Evolutionary conservation across 2,797 vertebrate species (phyloP), one percentile per base, ranked within the genome.

Genomic region (Oreochromis mossambicus): DNA sequence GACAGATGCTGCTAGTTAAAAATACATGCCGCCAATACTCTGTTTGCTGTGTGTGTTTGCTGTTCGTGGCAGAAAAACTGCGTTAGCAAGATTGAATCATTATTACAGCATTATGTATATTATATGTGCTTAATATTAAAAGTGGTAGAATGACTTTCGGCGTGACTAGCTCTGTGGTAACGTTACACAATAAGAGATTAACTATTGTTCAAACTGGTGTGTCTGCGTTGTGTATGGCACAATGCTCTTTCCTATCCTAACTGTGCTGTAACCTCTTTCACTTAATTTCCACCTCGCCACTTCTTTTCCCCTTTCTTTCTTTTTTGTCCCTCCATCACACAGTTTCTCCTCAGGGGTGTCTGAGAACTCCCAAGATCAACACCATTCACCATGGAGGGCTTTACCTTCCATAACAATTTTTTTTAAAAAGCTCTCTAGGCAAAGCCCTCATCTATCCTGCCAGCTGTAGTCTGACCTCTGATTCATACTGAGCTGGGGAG

Each of bases 391-490:
- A 77, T 11, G 14, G 19, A 86, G 73, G 77, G 83, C 87, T 87
- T 90, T 77, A 79, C 61, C 66, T 88, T 87, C 80, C 19, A 36
- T 77, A 81, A 80, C 81, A 55, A 55, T 75, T 89, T 87, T 66
- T 58, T 63, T 63, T 3, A 3, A 83, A 90, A 63, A 70, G 32
- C 88, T 91, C 61, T 85, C 29, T 7, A 54, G 77, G 82, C 77
- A 81, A 81, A 82, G 84, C 80, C 73, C 85, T 85, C 63, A 15
- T 81, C 80, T 58, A 32, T 61, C 15, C 76, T 80, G 85, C 75
- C 86, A 83, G 82, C 88, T 83, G 36, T 14, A 81, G 77, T 63
- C 83, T 87, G 83, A 89, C 88, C 89, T 89, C 79, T 87, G 87
- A 84, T 87, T 92, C 90, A 83, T 56, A 87, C 82, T 24, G 88